Evolutionary conservation across 2,113 vertebrate species (phyloP), one percentile per base, ranked within the genome.

Genomic region (Zosterops hypoxanthus): DNA sequence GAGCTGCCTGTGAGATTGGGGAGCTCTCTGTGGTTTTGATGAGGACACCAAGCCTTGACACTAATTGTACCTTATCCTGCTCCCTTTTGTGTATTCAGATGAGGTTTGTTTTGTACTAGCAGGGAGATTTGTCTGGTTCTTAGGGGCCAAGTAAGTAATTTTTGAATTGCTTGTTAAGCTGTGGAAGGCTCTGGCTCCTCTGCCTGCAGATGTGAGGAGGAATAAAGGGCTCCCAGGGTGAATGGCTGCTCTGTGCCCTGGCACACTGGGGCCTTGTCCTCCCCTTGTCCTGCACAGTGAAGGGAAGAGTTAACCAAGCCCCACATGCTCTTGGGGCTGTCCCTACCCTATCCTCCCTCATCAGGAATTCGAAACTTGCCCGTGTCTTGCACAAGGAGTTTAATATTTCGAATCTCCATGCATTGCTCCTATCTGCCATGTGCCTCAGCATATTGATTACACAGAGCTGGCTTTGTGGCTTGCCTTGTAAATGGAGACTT

Each of bases 391-490:
- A 20, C 60, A 56, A 87, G 94, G 91, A 98, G 96, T 96, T 97
- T 98, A 97, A 94, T 98, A 97, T 98, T 98, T 98, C 96, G 94
- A 96, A 94, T 92, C 91, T 88, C 82, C 31, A 93, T 70, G 87
- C 94, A 55, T 93, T 82, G 95, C 92, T 68, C 79, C 96, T 87
- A 7, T 92, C 97, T 97, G 33, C 97, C 76, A 89, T 82, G 69
- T 94, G 94, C 92, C 31, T 94, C 61, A 79, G 92, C 91, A 79
- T 89, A 94, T 98, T 97, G 96, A 96, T 98, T 97, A 97, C 97
- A 95, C 93, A 42, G 65, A 72, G 85, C 68, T 61, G 90, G 24
- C 83, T 85, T 14, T 60, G 90, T 78, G 88, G 85, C 23, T 61
- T 55, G 85, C 88, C 91, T 96, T 61, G 66, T 86, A 90, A 93